Conservation (phyloP, 2,797 vertebrate genomes). For the Poeciliopsis paucimaculata region DNA sequence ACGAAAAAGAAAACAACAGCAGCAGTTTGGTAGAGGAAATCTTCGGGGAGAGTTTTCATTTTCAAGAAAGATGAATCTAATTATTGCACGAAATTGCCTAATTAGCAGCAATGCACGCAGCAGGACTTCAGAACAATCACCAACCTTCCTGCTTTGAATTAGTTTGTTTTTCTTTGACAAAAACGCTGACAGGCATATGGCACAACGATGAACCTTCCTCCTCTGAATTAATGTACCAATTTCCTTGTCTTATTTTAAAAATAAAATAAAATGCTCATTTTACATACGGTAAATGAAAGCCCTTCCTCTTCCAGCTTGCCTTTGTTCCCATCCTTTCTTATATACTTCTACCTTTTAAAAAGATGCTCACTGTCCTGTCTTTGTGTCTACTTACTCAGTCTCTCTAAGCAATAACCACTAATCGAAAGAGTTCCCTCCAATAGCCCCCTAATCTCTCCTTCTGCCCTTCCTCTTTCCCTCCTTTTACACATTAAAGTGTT, state of each 20-base stretch:
- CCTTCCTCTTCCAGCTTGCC: constrained; percentile 21
- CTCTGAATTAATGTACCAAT: constrained; percentile 33
- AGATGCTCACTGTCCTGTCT: constrained; percentile 20
- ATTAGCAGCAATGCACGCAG: constrained; percentile 53
- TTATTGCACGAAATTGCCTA: constrained; percentile 60
- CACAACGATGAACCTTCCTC: constrained; percentile 34
- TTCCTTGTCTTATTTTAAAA: constrained; percentile 7
- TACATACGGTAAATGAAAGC: constrained; percentile 25
- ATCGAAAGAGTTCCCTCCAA: constrained; percentile 31
- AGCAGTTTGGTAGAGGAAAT: constrained; percentile 29
- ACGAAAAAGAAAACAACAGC: constrained; percentile 20
- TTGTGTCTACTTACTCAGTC: constrained; percentile 16
- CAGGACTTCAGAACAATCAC: constrained; percentile 34
- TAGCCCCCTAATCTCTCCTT: constrained; percentile 7
- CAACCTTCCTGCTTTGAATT: constrained; percentile 46
- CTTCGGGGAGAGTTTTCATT: constrained; percentile 50
- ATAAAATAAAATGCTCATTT: constrained; percentile 48
- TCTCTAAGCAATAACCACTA: constrained; percentile 38
- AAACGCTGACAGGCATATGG: constrained; percentile 46
- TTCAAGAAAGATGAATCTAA: constrained; percentile 59
- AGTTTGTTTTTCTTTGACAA: constrained; percentile 33
- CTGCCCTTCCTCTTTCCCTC: constrained; percentile 30
- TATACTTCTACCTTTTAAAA: constrained; percentile 18
- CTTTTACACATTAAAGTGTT: constrained; percentile 57
- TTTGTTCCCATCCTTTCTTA: constrained; percentile 9